Base-by-base conservation (phyloP, 2,113 vertebrate genomes). In the Bujurquina vittata region DNA sequence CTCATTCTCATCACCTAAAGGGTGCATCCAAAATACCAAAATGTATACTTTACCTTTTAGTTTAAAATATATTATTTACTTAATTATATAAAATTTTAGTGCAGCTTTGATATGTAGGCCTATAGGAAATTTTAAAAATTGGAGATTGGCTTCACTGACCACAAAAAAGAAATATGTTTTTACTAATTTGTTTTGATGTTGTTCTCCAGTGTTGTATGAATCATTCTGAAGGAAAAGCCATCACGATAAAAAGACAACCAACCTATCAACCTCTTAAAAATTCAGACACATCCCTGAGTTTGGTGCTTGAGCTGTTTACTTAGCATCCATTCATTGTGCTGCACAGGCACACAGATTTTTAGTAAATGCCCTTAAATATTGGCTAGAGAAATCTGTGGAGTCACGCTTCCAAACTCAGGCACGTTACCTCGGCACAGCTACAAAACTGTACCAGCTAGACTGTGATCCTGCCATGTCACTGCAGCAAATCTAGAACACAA, bases 1-100 rank as follows among this genome's bases (percentile, higher is more conserved):
- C 20, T 54, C 31, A 80, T 80, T 40, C 22, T 81, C 78, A 31
- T 72, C 40, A 59, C 81, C 23, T 33, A 55, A 76, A 74, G 49
- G 73, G 17, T 84, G 62, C 52, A 75, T 57, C 74, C 57, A 79
- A 54, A 52, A 59, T 65, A 75, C 81, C 0, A 80, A 75, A 54
- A 74, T 81, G 31, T 85, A 8, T 77, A 77, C 37, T 80, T 83
- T 57, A 58, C 59, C 61, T 80, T 14, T 52, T 72, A 52, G 52
- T 72, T 52, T 20, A 31, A 72, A 52, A 72, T 23, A 54, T 10
- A 72, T 17, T 33, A 29, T 1, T 72, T 40, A 81, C 26, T 77
- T 81, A 65, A 86, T 18, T 61, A 23, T 46, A 14, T 80, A 83
- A 52, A 85, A 29, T 79, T 31, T 80, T 90, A 79, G 84, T 69